Conservation (phyloP, 2,888 invertebrate genomes). For the Mimachlamys varia region DNA sequence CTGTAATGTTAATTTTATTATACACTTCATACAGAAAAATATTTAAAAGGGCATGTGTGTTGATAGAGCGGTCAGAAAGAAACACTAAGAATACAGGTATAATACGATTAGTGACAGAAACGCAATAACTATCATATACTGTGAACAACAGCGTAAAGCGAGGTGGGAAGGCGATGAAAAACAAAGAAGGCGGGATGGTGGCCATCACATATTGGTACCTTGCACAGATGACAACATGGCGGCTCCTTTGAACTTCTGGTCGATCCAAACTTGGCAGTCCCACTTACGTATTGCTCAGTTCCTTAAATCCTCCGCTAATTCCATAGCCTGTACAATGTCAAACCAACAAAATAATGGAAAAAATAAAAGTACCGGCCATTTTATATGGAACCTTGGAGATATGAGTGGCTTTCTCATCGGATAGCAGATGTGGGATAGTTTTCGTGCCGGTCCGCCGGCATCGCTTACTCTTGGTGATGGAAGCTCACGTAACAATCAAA, state of each 20-base stretch:
- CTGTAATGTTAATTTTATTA: too few species aligned
- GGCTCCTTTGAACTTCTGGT: not conserved
- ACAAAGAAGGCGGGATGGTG: constrained; percentile 1
- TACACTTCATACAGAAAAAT: too few species aligned
- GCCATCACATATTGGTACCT: constrained; percentile 6
- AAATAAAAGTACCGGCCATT: constrained; percentile 28
- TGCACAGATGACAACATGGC: not conserved
- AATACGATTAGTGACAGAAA: too few species aligned
- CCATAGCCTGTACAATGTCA: constrained; percentile 2
- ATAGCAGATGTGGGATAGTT: constrained; percentile 30
- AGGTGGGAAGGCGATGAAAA: constrained; percentile 14
- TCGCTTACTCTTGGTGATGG: constrained; percentile 36
- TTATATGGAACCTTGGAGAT: constrained; percentile 27
- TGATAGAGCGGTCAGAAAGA: too few species aligned
- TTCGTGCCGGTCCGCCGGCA: constrained; percentile 27
- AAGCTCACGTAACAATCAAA: constrained; percentile 52
- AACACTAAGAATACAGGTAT: too few species aligned
- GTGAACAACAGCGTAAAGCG: not conserved
- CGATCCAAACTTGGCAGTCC: not conserved
- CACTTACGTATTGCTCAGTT: not conserved
- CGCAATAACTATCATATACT: not conserved
- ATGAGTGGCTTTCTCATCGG: constrained; percentile 33
- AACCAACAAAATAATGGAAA: constrained; percentile 22
- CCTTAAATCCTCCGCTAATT: constrained; percentile 13
- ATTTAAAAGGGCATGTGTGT: too few species aligned